Base-by-base conservation (phyloP, 2,113 vertebrate genomes). In the Atherinomorus stipes region DNA sequence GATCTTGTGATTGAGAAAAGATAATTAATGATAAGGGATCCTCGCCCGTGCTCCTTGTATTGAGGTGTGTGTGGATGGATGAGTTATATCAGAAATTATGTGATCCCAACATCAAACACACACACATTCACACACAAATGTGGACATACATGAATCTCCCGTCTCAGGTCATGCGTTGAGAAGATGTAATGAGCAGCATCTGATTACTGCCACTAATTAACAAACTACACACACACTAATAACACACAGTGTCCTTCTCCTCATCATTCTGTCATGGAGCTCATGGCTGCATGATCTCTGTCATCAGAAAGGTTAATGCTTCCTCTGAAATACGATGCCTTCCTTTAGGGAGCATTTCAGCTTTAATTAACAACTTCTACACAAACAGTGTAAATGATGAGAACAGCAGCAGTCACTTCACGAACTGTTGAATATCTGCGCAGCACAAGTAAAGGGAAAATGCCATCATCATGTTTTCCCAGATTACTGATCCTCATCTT, bases 201-300 rank as follows among this genome's bases (percentile, higher is more conserved):
- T 95, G 94, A 96, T 96, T 95, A 95, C 93, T 79, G 91, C 91
- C 93, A 94, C 93, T 96, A 96, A 96, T 96, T 95, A 96, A 95
- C 91, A 93, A 93, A 81, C 71, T 57, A 62, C 53, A 65, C 56
- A 62, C 68, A 70, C 50, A 57, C 15, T 40, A 38, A 44, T 37
- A 60, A 49, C 64, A 72, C 75, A 58, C 44, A 50, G 44, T 52
- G 23, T 71, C 38, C 70, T 18, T 61, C 64, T 76, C 74, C 64
- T 85, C 95, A 95, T 96, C 94, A 94, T 95, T 96, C 95, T 95
- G 94, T 94, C 93, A 94, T 90, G 93, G 87, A 90, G 93, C 94
- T 90, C 92, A 9, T 93, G 91, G 93, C 94, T 93, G 94, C 93
- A 90, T 83, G 88, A 94, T 92, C 88, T 90, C 90, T 87, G 92